phyloP scores from a whole-genome alignment of 1,140 invertebrate species.

The Rhyacophila brunnea region DNA sequence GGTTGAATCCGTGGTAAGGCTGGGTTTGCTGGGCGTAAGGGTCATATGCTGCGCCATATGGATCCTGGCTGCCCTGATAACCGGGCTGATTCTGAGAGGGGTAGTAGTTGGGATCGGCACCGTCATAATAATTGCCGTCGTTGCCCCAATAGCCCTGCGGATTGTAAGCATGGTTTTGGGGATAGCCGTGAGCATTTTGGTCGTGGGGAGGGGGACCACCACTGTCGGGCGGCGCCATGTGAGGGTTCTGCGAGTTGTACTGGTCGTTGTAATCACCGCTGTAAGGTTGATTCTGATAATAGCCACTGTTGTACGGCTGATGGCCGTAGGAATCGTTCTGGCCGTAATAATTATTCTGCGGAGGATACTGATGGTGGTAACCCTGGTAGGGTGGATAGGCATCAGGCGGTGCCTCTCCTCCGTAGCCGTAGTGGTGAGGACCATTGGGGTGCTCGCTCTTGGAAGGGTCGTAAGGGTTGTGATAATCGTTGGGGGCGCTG shows the following conservation, averaged over 20 bases:
- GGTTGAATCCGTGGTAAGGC: slow-evolving; percentile 25
- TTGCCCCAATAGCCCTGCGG: slow-evolving; percentile 42
- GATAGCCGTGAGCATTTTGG: slow-evolving; percentile 23
- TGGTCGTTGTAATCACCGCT: slow-evolving; percentile 42
- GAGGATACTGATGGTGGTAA: slow-evolving; percentile 43
- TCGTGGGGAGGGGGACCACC: slow-evolving; percentile 22
- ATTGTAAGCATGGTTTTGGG: slow-evolving; percentile 41
- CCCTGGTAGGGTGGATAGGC: slow-evolving; percentile 42
- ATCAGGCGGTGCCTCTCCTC: slow-evolving; percentile 39
- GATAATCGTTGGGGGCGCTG: slow-evolving; percentile 13
- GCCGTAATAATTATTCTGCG: slow-evolving; percentile 36
- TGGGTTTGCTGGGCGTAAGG: slow-evolving; percentile 27
- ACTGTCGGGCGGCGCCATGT: slow-evolving; percentile 27
- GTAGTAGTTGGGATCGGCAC: slow-evolving; percentile 37
- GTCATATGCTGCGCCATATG: slow-evolving; percentile 23
- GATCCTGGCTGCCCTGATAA: slow-evolving; percentile 27
- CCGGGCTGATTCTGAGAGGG: slow-evolving; percentile 28
- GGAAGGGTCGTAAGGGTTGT: slow-evolving; percentile 13
- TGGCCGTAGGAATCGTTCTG: slow-evolving; percentile 44
- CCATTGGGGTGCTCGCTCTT: slow-evolving; percentile 27
- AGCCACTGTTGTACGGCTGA: slow-evolving; percentile 41
- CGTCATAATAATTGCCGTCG: slow-evolving; percentile 44
- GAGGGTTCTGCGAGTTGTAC: slow-evolving; percentile 38
- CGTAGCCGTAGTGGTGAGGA: slow-evolving; percentile 21
- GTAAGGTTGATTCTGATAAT: slow-evolving; percentile 44